Evolutionary conservation across 2,797 vertebrate species (phyloP).

Genomic region (Emydoidea blandingii): DNA sequence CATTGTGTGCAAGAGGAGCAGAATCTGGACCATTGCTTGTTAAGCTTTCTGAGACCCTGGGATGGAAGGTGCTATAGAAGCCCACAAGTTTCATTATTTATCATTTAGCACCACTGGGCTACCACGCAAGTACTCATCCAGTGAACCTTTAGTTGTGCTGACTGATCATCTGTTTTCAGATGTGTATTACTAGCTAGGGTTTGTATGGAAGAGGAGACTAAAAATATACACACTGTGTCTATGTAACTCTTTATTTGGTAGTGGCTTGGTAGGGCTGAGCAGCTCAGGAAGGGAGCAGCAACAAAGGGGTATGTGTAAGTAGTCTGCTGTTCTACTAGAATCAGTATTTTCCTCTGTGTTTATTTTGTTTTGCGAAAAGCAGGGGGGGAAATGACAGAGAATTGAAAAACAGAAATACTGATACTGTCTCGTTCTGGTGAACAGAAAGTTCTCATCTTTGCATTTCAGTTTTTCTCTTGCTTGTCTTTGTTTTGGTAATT

Average conservation of each 20-base stretch:
- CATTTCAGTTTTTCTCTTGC: neutral
- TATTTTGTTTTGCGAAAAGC: neutral
- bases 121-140: neutral
- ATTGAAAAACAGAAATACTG: neutral
- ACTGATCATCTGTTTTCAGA: neutral
- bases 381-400: conserved; percentile 15
- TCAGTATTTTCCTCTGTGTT: neutral
- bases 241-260: neutral
- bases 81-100: neutral
- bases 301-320: neutral
- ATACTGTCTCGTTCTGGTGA: conserved; percentile 5
- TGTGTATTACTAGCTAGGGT: neutral
- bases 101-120: neutral
- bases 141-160: neutral
- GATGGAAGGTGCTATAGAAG: neutral
- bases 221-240: neutral
- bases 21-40: neutral
- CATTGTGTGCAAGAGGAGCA: neutral
- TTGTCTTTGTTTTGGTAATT: conserved; percentile 9
- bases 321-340: neutral
- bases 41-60: neutral
- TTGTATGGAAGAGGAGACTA: neutral
- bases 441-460: neutral
- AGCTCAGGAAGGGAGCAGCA: conserved; percentile 2
- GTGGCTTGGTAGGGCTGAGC: neutral